Evolutionary conservation across 1,140 invertebrate species (phyloP), one percentile per base, ranked within the genome.

Genomic region (Bombus sylvicola): DNA sequence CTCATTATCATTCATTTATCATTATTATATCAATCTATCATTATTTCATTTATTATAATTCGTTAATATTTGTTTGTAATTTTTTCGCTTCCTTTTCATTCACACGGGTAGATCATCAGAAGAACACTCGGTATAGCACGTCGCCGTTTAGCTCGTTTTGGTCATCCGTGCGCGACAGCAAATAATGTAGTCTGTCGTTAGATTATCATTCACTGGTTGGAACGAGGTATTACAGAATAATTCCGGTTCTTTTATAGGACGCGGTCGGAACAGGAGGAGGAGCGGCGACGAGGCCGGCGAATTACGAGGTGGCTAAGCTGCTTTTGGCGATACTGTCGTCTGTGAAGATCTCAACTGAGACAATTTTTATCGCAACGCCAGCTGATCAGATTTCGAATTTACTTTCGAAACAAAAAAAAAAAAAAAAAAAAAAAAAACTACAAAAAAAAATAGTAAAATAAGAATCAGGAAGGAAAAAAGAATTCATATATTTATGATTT

Each of bases 181-280:
- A 69, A 78, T 34, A 57, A 78, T 43, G n/a, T 69, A 78, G 47
- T 31, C 31, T 59, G 66, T 71, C 10, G 64, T 80, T 72, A 62
- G 68, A 31, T 68, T 64, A 37, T 64, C 68, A 34, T 18, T 47
- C 43, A 75, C 39, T 15, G 18, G 4, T 6, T 39, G 12, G 12
- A 62, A 88, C 22, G 31, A 64, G 57, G 69, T 89, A 64, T 47
- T 53, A 68, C 72, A 71, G 68, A 89, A 34, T 86, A 34, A 74
- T 87, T 72, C 82, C 43, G 62, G 76, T 88, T 83, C 43, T 90
- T 90, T 93, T 92, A 79, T 90, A 94, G 94, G 94, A 47, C 92
- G 94, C 72, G 93, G 93, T 71, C 93, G 93, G 76, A 91, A 91
- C 88, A 88, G 92, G 69, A 91, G 93, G 83, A 92, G 93, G 87